phyloP scores from a whole-genome alignment of 2,888 invertebrate genomes.

The Malacosoma neustria region DNA sequence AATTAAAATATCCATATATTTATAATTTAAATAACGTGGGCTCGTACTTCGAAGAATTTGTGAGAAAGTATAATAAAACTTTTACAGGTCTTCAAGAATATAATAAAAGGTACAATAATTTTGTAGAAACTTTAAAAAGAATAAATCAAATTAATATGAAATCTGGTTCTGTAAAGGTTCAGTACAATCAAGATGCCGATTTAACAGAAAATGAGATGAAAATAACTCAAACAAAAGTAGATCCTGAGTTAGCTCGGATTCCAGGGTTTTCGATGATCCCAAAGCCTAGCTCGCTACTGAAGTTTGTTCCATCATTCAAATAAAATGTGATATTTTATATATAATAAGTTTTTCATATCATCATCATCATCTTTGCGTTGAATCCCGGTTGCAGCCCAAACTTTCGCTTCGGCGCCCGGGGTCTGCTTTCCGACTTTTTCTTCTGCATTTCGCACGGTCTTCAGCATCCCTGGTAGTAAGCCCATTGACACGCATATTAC shows the following conservation, averaged over 20 bases:
- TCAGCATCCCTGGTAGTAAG: too few relatives aligned
- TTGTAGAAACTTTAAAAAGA: conserved; percentile 31
- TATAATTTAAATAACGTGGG: conserved; percentile 23
- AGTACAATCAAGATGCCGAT: conserved; percentile 37
- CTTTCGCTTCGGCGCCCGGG: too few relatives aligned
- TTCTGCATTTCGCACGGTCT: too few relatives aligned
- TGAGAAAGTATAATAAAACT: conserved; percentile 25
- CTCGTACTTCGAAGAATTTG: conserved; percentile 19
- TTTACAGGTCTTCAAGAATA: conserved; percentile 28
- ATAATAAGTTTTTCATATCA: too few relatives aligned
- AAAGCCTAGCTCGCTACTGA: conserved; percentile 13
- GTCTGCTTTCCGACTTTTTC: too few relatives aligned
- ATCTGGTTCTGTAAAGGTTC: conserved; percentile 23
- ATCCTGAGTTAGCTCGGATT: conserved; percentile 22
- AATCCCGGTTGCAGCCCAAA: too few relatives aligned
- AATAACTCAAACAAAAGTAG: conserved; percentile 15
- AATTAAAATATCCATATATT: conserved; percentile 8
- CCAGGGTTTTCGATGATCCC: conserved; percentile 7
- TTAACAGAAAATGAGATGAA: conserved; percentile 21
- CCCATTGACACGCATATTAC: too few relatives aligned
- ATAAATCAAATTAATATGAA: conserved; percentile 35
- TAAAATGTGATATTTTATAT: conserved; percentile 17
- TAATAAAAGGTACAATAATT: conserved; percentile 27
- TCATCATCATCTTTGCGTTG: too few relatives aligned
- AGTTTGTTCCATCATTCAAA: conserved; percentile 3